Conservation (phyloP, 2,113 vertebrate species). For the Erpornis zantholeuca region DNA sequence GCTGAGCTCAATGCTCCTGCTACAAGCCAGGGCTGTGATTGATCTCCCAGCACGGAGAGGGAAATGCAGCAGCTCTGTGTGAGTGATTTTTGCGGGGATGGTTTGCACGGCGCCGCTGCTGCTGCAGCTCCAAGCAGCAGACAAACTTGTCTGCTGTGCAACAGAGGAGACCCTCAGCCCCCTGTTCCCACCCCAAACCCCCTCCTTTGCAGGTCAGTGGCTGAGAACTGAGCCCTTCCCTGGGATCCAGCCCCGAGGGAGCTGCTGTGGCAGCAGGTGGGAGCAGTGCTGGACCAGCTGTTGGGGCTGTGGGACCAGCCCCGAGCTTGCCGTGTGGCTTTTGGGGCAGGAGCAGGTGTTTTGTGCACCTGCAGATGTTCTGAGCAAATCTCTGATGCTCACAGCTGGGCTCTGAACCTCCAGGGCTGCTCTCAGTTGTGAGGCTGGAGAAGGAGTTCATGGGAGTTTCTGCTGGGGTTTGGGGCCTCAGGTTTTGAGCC, state of each 20-base stretch:
- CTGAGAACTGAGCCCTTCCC: neutral
- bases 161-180: neutral
- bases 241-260: neutral
- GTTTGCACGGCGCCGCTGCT: rapidly evolving
- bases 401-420: neutral
- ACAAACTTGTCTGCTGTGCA: too few relatives aligned
- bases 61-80: neutral
- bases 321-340: rapidly evolving
- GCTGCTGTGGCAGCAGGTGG: neutral
- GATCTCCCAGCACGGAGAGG: neutral
- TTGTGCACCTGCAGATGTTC: neutral
- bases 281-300: neutral
- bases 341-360: neutral
- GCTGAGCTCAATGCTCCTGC: neutral
- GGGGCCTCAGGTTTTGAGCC: neutral
- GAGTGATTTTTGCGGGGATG: neutral
- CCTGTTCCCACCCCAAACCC: neutral
- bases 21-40: neutral
- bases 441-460: neutral
- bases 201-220: neutral
- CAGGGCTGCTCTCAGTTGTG: neutral
- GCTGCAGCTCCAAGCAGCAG: neutral
- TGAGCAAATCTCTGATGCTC: neutral
- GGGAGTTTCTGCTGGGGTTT: neutral
- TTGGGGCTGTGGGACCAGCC: neutral